Evolutionary conservation across 2,888 invertebrate genomes (phyloP), one percentile per base, ranked within the genome.

Genomic region (Parnassius glacialis): DNA sequence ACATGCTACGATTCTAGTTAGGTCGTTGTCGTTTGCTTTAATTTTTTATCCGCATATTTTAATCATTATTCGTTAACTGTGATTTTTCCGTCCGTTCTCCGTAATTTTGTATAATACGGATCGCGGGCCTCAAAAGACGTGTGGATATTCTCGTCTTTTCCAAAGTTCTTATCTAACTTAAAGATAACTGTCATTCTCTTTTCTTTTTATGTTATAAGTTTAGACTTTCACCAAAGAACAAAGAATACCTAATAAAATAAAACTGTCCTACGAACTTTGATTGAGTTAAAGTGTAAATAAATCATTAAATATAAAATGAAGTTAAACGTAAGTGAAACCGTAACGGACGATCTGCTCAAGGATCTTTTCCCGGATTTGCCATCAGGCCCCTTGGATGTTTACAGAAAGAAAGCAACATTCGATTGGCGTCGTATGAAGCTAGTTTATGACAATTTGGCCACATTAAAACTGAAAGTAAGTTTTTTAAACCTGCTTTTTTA

Each of bases 401-500:
- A 94, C 73, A 90, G 95, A 57, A 92, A 92, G 68, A 92, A 90
- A 67, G 93, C 95, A 0, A 87, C 93, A 0, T 95, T 95, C 73
- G 94, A 95, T 70, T 94, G 95, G 93, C 94, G 94, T 54, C 93
- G 93, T 42, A 85, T 91, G 83, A 91, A 90, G 73, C 76, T 90
- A 11, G 74, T 74, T 48, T 89, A 87, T 64, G 90, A 92, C 59
- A 82, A 74, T 64, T 67, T 84, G 48, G 72, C 74, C 48, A 78
- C 84, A 7, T 80, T 91, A 12, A 79, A 86, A 68, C 67, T 86
- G 34, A 91, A 91, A 77, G 91, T 90, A 78, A 78, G 77, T 70
- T 42, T n/a, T 34, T 34, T 34, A 34, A 34, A 34, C 7, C 34
- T 34, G 34, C 34, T 34, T 34, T 34, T 34, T 34, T 34, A 7